These are phyloP conservation scores for Cynopterus brachyotis DNA, from an alignment of 2,113 vertebrate species.

Conservation along the genomic window DNA sequence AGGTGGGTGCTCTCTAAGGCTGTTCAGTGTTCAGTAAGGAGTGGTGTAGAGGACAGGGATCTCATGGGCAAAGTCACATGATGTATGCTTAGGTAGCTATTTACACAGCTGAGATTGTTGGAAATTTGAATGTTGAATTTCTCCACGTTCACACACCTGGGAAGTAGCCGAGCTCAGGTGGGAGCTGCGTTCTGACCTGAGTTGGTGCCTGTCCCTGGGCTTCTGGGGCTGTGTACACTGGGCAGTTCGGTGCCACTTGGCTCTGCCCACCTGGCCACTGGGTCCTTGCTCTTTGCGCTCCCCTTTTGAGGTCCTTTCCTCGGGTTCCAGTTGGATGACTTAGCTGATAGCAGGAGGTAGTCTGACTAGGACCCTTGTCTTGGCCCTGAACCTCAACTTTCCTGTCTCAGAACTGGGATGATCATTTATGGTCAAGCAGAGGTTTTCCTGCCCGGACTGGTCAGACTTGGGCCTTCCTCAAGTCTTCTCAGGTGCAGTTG, in stretches of 20 bases:
- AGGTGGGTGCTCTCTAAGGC: not conserved
- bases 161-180: not conserved
- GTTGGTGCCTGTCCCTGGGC: not conserved
- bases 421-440: not conserved
- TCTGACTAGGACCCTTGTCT: not conserved
- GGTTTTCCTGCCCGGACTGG: not conserved
- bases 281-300: not conserved
- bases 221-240: accelerated
- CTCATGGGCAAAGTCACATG: not conserved
- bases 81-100: not conserved
- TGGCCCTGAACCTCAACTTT: not conserved
- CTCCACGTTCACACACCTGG: not conserved
- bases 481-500: not conserved
- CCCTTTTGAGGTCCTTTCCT: not conserved
- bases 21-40: not conserved
- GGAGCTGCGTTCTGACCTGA: not conserved
- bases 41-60: not conserved
- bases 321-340: not conserved
- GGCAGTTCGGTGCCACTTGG: not conserved
- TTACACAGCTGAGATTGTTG: not conserved
- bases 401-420: not conserved
- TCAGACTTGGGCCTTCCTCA: not conserved
- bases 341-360: not conserved
- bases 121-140: not conserved
- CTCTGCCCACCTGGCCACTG: not conserved